phyloP scores from a whole-genome alignment of 2,797 vertebrate genomes.

The Oophaga sylvatica region DNA sequence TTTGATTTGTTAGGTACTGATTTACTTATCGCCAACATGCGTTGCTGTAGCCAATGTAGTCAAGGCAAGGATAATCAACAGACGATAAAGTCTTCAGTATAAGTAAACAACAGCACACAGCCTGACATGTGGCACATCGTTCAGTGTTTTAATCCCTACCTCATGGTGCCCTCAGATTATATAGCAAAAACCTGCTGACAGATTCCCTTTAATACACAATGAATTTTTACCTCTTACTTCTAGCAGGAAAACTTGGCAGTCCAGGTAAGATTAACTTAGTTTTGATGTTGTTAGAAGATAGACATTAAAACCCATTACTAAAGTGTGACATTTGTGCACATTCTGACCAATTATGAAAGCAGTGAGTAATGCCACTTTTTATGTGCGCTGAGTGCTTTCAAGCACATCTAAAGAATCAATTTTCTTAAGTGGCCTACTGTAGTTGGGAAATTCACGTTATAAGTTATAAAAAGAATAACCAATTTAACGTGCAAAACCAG shows the following conservation, averaged over 20 bases:
- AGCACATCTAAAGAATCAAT: constrained; percentile 55
- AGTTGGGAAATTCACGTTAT: constrained; percentile 35
- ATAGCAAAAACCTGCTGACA: too few species aligned
- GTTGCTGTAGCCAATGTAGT: too few species aligned
- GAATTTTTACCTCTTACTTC: background rate
- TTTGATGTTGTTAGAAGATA: background rate
- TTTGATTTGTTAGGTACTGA: too few species aligned
- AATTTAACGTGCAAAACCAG: constrained; percentile 27
- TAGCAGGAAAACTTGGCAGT: background rate
- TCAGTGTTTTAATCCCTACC: too few species aligned
- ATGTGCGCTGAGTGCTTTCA: constrained; percentile 37
- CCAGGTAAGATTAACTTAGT: background rate
- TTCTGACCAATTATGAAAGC: constrained; percentile 19
- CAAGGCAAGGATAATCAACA: too few species aligned
- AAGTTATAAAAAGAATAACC: constrained; percentile 39
- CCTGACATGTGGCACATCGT: too few species aligned
- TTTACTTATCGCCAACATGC: too few species aligned
- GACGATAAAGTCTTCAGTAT: too few species aligned
- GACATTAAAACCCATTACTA: constrained; percentile 12
- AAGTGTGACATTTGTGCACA: constrained; percentile 44
- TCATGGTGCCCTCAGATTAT: too few species aligned
- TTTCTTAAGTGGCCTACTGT: constrained; percentile 55
- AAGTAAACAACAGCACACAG: too few species aligned
- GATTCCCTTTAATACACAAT: background rate
- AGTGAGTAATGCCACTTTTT: constrained; percentile 42